phyloP scores from a whole-genome alignment of 2,888 invertebrate genomes.

The Hirtodrosophila duncani region DNA sequence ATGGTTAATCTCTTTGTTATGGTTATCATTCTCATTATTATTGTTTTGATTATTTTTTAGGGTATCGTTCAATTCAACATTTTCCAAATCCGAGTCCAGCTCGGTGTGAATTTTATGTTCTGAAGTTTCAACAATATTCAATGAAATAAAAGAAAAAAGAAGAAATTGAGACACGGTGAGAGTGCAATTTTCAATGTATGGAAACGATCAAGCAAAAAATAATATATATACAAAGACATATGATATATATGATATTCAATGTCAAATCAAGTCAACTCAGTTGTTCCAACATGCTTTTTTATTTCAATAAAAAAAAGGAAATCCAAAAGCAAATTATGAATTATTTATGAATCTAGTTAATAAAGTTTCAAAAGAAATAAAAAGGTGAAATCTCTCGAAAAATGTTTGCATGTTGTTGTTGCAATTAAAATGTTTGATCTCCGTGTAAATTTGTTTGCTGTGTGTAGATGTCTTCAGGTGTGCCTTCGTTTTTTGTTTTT shows the following conservation, averaged over 20 bases:
- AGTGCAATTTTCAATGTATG: conserved; percentile 43
- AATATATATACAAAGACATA: conserved; percentile 31
- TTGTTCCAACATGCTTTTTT: neutral
- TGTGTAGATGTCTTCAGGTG: too few species aligned
- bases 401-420: conserved; percentile 3
- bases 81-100: conserved; percentile 77
- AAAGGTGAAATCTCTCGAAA: conserved; percentile 74
- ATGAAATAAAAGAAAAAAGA: conserved; percentile 70
- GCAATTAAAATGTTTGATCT: too few species aligned
- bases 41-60: conserved; percentile 49
- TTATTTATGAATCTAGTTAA: too few species aligned
- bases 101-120: conserved; percentile 76
- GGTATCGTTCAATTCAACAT: conserved; percentile 75
- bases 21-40: conserved; percentile 31
- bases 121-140: conserved; percentile 70
- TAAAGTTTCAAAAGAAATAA: conserved; percentile 45
- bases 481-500: too few species aligned
- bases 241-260: conserved; percentile 13
- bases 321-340: conserved; percentile 14
- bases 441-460: too few species aligned
- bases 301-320: conserved; percentile 5
- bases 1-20: conserved; percentile 58
- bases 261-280: conserved; percentile 1
- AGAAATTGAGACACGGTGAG: conserved; percentile 70
- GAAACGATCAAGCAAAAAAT: conserved; percentile 45